Base-by-base conservation (phyloP, 2,113 vertebrate genomes). In the Trematocara zebra region DNA sequence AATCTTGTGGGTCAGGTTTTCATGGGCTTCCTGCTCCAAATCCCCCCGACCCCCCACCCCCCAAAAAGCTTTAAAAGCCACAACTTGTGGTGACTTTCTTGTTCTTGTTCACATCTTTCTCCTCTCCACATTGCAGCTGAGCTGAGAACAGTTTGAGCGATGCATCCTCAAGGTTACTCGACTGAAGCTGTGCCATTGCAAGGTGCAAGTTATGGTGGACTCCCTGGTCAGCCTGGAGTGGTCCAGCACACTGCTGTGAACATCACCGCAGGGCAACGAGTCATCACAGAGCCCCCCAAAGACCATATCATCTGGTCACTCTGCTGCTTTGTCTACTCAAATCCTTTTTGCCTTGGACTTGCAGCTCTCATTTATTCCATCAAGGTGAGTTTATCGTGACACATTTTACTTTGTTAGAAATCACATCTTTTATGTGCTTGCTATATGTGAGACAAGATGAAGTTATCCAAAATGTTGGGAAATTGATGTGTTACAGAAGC, bases 251-350 rank as follows among this genome's bases (percentile, higher is more conserved):
- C 83, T 44, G 28, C 33, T 2, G 51, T 87, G 5, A 79, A 52
- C 33, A 5, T 83, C 6, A 1, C 1, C 2, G 7, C 7, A 5
- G 26, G 14, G 12, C 26, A 15, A 15, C 26, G 0, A 17, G 26
- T 57, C 26, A 15, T 0, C 53, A 1, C 18, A 0, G 78, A 83
- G 4, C 23, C 7, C 6, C 84, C 88, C 7, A 28, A 11, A 1
- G 95, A 95, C 81, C 3, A 95, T 69, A 61, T 95, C 37, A 47
- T 95, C 49, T 94, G 92, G 93, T 94, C 95, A 1, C 26, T 96
- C 5, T 67, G 11, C 79, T 85, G 11, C 69, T 59, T 33, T 33
- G 0, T 82, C 31, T 85, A 88, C 35, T 15, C 28, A 9, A 94
- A 94, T 76, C 74, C 56, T 1, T 86, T 1, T 44, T 95, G 95